Base-by-base conservation (phyloP, 2,888 invertebrate species). In the Unio delphinus region DNA sequence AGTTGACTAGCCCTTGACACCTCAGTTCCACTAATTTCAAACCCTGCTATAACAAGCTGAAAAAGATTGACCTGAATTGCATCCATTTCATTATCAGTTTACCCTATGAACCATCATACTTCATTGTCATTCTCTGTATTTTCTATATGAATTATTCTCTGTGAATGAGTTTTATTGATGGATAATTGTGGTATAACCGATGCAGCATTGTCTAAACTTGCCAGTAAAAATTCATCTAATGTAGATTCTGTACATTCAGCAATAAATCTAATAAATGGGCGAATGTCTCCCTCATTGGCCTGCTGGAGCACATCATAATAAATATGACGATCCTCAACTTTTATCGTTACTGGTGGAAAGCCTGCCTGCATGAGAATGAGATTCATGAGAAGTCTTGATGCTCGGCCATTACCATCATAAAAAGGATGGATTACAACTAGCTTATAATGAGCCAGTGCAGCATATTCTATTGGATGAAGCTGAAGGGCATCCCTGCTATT, bases 401-500 rank as follows among this genome's bases (percentile, higher is more conserved):
- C 98, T 86, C 99, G 93, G 0, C 98, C 99, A 87, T 99, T 99
- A 64, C 99, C 98, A 90, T 99, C 98, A 4, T 95, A 93, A 91
- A 99, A 99, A 0, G 99, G 99, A 91, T 99, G 99, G 80, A 99
- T 97, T 88, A 95, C 95, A 0, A 99, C 99, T 61, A 99, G 90
- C 91, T 97, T 97, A 91, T 98, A 99, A 91, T 99, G 99, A 0
- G 97, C 98, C 67, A 98, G 91, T 0, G 99, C 98, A 65, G 98
- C 98, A 88, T 95, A 95, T 89, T 96, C 95, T 81, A 98, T 95
- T 28, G 97, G 96, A 92, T 98, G 97, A 90, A 98, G 91, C 60
- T 94, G 93, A 75, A 94, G 90, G 15, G 96, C 95, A 87, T 94
- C 94, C 79, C 96, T 96, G 0, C 96, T 96, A 90, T 92, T 92